Base-by-base conservation (phyloP, 1,140 invertebrate species). In the Bactericera cockerelli region DNA sequence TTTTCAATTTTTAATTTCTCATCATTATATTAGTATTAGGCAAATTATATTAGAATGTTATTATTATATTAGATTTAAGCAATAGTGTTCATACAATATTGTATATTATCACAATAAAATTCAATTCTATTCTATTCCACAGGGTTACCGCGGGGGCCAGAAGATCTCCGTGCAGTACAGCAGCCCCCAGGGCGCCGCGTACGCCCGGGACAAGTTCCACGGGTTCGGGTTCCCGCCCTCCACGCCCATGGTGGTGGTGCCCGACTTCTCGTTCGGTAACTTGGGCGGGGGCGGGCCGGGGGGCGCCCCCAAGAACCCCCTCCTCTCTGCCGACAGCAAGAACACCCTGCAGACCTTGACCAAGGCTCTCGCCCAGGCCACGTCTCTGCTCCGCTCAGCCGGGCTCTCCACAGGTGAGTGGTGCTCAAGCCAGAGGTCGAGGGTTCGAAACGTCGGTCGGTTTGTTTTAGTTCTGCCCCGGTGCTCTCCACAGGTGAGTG, bases 181-280 rank as follows among this genome's bases (percentile, higher is more conserved):
- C 49, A 83, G 79, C 67, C 76, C 81, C 0, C 83, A 84, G 68
- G 81, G 83, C 62, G 86, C 87, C 1, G 77, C 82, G 1, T 89
- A 88, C 72, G 87, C 79, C 4, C 77, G 79, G 64, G 85, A 89
- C 65, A 90, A 90, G 69, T 76, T 91, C 28, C 82, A 89, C 71
- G 85, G 84, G 1, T 86, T 91, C 69, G 87, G 90, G 70, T 91
- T 88, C 73, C 88, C 88, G 0, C 83, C 83, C 28, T 86, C 87
- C 13, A 81, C 83, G 61, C 75, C 83, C 26, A 76, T 91, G 61
- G 83, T 86, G 63, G 84, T 90, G 0, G 83, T 83, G 67, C 80
- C 82, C 14, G 49, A 57, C 16, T 57, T 49, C 42, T 10, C 4
- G 3, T 49, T 10, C 22, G 42, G 33, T 25, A n/a, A 26, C 8